Base-by-base conservation (phyloP, 2,797 vertebrate genomes). In the Centropyge bicolor region DNA sequence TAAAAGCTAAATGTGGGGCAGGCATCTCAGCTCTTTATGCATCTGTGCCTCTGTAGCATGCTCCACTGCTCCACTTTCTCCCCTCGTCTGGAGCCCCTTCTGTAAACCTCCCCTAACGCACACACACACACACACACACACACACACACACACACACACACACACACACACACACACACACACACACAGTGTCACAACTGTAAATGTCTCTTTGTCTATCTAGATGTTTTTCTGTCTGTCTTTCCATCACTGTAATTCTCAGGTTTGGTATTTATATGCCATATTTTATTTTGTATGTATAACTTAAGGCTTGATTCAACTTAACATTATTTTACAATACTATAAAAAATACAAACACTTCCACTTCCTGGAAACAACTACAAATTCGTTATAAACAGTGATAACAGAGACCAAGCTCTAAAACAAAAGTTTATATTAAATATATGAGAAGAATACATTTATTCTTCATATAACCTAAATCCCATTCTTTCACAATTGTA, bases 1-100 rank as follows among this genome's bases (percentile, higher is more conserved):
- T 85, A 84, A 87, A 86, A 91, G 86, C 86, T 81, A 83, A 92
- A 93, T 92, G 88, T 94, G 91, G 88, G 90, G 77, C 90, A 91
- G 74, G 67, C 81, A 67, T 87, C 78, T 88, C 69, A 59, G 84
- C 72, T 89, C 74, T 88, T 92, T 76, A 89, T 92, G 90, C 92
- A 82, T 93, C 87, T 87, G 79, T 88, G 90, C 90, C 70, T 91
- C 82, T 60, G 76, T 76, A 83, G 88, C 89, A 90, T 92, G 88
- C 85, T 89, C 90, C 85, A 89, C 70, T 91, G 83, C 84, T 91
- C 87, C 87, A 90, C 83, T 90, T 89, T 72, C 74, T 63, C 52
- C 67, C 75, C 64, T 81, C 35, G 54, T 79, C 80, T 80, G 75
- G 66, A 85, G 74, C 78, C 73, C 49, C 76, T 27, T 63, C 70